phyloP scores from a whole-genome alignment of 2,113 vertebrate genomes.

The Amblyornis subalaris region DNA sequence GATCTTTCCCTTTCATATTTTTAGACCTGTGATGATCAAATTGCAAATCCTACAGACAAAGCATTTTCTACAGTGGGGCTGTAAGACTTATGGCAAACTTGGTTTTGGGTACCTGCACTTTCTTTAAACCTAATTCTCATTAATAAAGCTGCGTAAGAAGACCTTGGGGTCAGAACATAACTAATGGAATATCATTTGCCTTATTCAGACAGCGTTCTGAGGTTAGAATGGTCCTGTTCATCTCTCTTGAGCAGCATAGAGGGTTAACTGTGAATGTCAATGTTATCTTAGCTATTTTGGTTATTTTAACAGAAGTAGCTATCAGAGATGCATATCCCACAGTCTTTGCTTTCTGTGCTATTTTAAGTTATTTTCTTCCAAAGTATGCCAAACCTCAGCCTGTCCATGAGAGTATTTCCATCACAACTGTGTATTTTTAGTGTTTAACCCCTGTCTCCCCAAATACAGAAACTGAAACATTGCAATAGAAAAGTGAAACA shows the following conservation, averaged over 20 bases:
- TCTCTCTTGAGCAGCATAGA: background rate
- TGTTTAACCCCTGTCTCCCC: background rate
- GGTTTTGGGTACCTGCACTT: background rate
- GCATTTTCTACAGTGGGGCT: background rate
- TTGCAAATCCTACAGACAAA: background rate
- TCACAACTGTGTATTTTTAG: background rate
- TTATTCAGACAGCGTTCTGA: background rate
- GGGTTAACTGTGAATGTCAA: background rate
- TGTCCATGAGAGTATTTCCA: background rate
- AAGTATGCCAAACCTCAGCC: background rate
- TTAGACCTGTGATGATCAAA: background rate
- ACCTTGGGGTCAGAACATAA: background rate
- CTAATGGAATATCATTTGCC: background rate
- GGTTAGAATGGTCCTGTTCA: background rate
- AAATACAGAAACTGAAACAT: background rate
- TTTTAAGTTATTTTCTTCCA: conserved; percentile 29
- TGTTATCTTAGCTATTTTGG: background rate
- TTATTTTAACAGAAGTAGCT: background rate
- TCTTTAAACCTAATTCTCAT: background rate
- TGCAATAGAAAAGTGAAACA: background rate
- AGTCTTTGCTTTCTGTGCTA: background rate
- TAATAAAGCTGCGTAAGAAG: background rate
- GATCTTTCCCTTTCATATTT: background rate
- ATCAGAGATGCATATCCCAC: background rate
- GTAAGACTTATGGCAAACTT: background rate